Percentiles rank a stretch among this genome's conserved stretches.
Conservation (phyloP, 2,113 vertebrate genomes). For the Dipodomys ordii region DNA sequence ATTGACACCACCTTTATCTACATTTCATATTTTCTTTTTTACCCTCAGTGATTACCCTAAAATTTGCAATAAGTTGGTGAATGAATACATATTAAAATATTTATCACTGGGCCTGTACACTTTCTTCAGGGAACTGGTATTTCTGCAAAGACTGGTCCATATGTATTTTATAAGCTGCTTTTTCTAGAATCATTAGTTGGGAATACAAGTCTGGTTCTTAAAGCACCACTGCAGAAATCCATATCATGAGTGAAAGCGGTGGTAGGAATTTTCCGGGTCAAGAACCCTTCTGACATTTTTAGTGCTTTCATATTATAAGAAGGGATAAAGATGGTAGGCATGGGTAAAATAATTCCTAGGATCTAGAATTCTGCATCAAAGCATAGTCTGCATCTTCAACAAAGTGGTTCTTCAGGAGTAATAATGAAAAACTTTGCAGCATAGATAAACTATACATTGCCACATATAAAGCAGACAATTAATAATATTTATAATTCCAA, state of each 20-base stretch:
- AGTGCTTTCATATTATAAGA: background rate
- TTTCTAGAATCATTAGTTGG: background rate
- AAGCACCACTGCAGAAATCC: background rate
- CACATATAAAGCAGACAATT: background rate
- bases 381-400: background rate
- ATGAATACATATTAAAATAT: slow-evolving; percentile 29
- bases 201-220: background rate
- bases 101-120: background rate
- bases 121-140: slow-evolving; percentile 10
- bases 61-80: slow-evolving; percentile 15
- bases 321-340: background rate
- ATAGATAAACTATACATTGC: background rate
- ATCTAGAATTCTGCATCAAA: slow-evolving; percentile 19
- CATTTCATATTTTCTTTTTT: background rate
- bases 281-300: background rate
- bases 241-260: background rate
- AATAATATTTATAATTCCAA: background rate
- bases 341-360: background rate
- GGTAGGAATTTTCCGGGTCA: background rate
- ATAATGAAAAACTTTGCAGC: background rate
- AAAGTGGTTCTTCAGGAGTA: background rate
- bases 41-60: background rate
- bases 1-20: slow-evolving; percentile 39
- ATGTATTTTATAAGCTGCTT: background rate
- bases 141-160: slow-evolving; percentile 19